phyloP scores from a whole-genome alignment of 1,140 invertebrate species.

The Hylyphantes graminicola region DNA sequence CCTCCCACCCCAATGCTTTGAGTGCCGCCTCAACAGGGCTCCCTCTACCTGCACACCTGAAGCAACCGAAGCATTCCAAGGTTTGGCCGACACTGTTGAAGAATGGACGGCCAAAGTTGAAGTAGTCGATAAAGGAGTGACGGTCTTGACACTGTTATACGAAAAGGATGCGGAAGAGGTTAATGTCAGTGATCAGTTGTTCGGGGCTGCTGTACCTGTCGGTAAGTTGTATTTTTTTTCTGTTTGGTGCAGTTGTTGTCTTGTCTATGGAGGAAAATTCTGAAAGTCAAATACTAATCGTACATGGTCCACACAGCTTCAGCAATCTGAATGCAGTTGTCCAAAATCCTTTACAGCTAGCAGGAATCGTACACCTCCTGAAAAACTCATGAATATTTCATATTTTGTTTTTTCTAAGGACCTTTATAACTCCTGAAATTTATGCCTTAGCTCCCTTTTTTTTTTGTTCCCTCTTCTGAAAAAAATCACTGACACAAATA shows the following conservation, averaged over 20 bases:
- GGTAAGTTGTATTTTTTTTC: background rate
- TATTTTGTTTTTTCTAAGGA: too few relatives aligned
- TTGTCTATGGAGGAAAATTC: too few relatives aligned
- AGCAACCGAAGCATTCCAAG: background rate
- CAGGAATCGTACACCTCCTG: too few relatives aligned
- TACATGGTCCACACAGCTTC: too few relatives aligned
- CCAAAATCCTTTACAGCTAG: too few relatives aligned
- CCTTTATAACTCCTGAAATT: too few relatives aligned
- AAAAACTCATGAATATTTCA: too few relatives aligned
- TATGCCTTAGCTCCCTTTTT: too few relatives aligned
- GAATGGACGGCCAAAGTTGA: conserved; percentile 34
- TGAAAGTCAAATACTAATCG: too few relatives aligned
- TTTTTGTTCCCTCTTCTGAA: too few relatives aligned
- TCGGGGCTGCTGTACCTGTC: conserved; percentile 7
- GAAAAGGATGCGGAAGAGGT: conserved; percentile 34
- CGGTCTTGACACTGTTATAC: conserved; percentile 17
- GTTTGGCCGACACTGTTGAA: conserved; percentile 9
- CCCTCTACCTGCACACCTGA: background rate
- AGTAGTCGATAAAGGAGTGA: background rate
- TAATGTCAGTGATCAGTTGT: conserved; percentile 44
- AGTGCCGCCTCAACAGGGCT: conserved; percentile 10
- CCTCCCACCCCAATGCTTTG: conserved; percentile 19
- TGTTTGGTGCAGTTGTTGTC: background rate
- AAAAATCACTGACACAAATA: too few relatives aligned
- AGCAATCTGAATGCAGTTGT: too few relatives aligned